These are phyloP conservation scores for Arizona elegans DNA, from an alignment of 2,113 vertebrate genomes.

Conservation along the genomic window DNA sequence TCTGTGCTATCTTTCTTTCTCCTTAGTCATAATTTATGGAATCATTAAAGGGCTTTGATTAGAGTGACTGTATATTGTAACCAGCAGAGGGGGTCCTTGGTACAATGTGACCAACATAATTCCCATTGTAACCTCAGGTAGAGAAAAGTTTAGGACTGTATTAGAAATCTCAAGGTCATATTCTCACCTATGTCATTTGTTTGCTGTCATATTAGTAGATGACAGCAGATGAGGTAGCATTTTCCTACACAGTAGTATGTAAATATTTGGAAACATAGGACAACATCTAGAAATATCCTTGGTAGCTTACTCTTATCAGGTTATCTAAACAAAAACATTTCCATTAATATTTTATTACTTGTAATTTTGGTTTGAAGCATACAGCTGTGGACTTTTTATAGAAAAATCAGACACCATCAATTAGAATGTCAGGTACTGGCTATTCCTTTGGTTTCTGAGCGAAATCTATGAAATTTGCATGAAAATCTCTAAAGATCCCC, in stretches of 20 bases:
- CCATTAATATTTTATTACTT: neutral
- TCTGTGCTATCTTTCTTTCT: neutral
- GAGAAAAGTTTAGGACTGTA: neutral
- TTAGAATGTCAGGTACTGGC: constrained; percentile 8
- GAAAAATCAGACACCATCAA: constrained; percentile 34
- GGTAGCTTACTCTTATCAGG: constrained; percentile 24
- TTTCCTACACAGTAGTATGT: constrained; percentile 44
- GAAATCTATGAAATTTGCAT: neutral
- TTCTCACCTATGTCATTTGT: constrained; percentile 21
- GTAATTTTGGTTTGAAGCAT: neutral
- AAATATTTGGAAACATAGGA: constrained; percentile 45
- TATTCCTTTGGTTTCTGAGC: constrained; percentile 31
- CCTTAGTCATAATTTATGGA: neutral
- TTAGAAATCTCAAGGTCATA: constrained; percentile 25
- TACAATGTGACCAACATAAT: neutral
- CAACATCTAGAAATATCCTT: constrained; percentile 37
- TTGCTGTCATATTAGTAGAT: constrained; percentile 56
- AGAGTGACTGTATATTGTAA: neutral
- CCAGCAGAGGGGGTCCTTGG: constrained; percentile 63
- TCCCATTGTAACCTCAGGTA: neutral
- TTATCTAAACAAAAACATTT: neutral
- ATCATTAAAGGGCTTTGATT: neutral
- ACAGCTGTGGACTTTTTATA: constrained; percentile 29
- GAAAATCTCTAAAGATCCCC: constrained; percentile 6
- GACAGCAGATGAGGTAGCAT: constrained; percentile 45